Evolutionary conservation across 2,888 invertebrate species (phyloP).

Genomic region (Synergus japonicus): DNA sequence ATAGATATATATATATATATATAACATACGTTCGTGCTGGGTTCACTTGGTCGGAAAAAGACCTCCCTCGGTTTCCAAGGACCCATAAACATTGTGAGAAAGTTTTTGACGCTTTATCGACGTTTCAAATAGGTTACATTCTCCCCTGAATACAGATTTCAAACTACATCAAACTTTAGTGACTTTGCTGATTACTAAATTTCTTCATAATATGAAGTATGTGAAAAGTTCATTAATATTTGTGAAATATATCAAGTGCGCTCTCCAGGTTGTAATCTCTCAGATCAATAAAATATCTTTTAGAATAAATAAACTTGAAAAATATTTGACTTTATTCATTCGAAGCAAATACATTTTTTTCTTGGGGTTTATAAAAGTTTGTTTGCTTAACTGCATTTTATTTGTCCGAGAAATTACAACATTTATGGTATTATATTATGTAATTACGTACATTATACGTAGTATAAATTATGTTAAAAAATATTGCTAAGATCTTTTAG

Average conservation of each 20-base stretch:
- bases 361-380: conserved; percentile 7
- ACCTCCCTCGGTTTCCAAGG: conserved; percentile 25
- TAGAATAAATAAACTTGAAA: neutral
- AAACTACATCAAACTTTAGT: neutral
- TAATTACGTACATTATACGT: no score
- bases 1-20: neutral
- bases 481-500: neutral
- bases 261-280: neutral
- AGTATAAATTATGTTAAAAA: neutral
- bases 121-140: neutral
- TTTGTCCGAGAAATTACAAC: neutral
- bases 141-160: conserved; percentile 15
- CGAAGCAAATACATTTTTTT: conserved; percentile 4
- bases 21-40: conserved; percentile 7
- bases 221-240: neutral
- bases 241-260: neutral
- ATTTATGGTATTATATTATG: neutral
- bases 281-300: neutral
- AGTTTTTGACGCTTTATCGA: conserved; percentile 28
- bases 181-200: neutral
- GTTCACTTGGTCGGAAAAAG: conserved; percentile 25
- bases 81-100: conserved; percentile 31
- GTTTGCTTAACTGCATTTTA: neutral
- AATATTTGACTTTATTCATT: neutral
- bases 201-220: neutral